Percentiles rank a stretch among this genome's conserved stretches.
Evolutionary conservation across 2,797 vertebrate species (phyloP).

Genomic region (Xenopus petersii): DNA sequence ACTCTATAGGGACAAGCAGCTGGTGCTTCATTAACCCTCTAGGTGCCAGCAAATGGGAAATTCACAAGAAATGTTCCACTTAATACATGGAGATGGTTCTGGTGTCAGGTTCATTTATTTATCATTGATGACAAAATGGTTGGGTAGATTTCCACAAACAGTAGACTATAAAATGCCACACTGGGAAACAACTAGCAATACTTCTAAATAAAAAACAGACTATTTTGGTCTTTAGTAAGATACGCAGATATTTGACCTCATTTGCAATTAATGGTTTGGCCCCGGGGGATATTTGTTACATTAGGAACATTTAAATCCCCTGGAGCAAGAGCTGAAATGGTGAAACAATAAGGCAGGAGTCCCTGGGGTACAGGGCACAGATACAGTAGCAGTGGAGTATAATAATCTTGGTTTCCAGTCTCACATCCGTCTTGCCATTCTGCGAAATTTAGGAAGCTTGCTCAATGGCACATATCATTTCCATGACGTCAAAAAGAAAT

Average conservation of each 20-base stretch:
- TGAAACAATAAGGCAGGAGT: neutral
- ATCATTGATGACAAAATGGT: too few species aligned
- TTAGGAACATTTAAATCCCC: conserved; percentile 1
- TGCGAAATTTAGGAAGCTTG: neutral
- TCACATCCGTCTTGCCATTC: neutral
- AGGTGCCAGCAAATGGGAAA: too few species aligned
- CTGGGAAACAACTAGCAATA: too few species aligned
- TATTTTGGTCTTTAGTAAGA: too few species aligned
- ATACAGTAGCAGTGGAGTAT: neutral
- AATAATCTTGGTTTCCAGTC: neutral
- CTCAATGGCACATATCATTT: conserved; percentile 8
- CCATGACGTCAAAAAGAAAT: neutral
- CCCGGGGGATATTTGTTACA: neutral
- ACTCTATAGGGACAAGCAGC: too few species aligned
- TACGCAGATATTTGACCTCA: neutral
- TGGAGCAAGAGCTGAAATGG: neutral
- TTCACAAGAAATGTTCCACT: too few species aligned
- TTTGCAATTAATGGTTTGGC: neutral
- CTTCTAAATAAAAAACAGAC: too few species aligned
- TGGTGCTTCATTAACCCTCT: too few species aligned
- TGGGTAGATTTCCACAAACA: too few species aligned
- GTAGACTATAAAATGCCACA: too few species aligned
- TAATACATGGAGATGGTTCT: too few species aligned
- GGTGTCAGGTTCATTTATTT: too few species aligned
- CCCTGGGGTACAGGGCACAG: neutral